Evolutionary conservation across 2,113 vertebrate species (phyloP).

Genomic region (Macrotus californicus): DNA sequence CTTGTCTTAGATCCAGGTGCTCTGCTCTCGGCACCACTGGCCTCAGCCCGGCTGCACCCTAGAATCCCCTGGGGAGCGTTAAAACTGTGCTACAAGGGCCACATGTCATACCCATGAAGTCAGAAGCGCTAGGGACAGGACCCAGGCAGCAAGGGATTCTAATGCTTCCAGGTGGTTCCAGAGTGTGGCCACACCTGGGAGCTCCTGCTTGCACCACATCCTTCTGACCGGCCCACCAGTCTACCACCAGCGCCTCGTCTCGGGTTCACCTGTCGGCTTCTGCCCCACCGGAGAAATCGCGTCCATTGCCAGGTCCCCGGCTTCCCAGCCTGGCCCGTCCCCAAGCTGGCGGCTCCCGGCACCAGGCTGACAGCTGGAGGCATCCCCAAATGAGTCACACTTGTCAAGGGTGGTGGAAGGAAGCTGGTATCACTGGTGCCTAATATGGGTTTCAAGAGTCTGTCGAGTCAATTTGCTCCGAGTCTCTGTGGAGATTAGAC

Average conservation of each 20-base stretch:
- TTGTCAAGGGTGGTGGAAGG: neutral
- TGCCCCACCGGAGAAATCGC: neutral
- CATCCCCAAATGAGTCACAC: neutral
- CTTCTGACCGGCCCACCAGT: neutral
- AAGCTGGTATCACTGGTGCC: neutral
- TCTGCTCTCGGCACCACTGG: neutral
- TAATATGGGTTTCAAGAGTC: neutral
- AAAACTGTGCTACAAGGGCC: neutral
- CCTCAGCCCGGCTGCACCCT: neutral
- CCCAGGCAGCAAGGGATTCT: neutral
- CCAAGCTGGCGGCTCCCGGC: fast-evolving
- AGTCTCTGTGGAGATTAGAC: neutral
- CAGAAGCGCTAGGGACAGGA: neutral
- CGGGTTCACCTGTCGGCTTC: too few species aligned
- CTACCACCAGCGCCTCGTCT: neutral
- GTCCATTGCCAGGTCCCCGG: too few species aligned
- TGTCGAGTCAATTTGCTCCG: neutral
- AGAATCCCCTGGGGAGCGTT: neutral
- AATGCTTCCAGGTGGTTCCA: neutral
- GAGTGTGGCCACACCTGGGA: neutral
- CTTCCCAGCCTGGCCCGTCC: too few species aligned
- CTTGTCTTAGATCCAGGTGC: neutral
- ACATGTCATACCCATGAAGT: neutral
- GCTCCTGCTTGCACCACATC: too few species aligned
- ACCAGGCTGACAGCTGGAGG: neutral